phyloP scores from a whole-genome alignment of 2,797 vertebrate species.

The Microctenopoma stevenorrisi region DNA sequence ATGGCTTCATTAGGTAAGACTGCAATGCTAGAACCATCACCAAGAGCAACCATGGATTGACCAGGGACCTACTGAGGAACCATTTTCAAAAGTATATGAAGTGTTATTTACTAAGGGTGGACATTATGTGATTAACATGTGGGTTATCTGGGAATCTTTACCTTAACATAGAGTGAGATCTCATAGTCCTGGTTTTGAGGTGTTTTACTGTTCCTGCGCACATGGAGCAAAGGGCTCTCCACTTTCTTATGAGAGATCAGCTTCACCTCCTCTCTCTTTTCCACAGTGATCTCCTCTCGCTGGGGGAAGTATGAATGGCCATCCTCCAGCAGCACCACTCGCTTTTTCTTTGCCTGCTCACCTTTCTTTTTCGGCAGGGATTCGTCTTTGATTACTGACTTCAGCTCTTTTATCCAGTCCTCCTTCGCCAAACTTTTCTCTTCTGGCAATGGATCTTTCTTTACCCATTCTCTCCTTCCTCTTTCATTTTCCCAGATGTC shows the following conservation, averaged over 20 bases:
- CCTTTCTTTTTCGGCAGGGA: conserved; percentile 48
- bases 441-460: conserved; percentile 23
- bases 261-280: conserved; percentile 51
- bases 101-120: not conserved
- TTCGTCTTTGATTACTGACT: conserved; percentile 71
- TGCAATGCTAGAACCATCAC: not conserved
- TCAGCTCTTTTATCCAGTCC: conserved; percentile 76
- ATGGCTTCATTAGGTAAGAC: not conserved
- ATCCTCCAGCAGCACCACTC: conserved; percentile 71
- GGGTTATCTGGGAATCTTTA: conserved; percentile 41
- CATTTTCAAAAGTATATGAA: not conserved
- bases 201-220: conserved; percentile 10
- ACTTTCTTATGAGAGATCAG: conserved; percentile 35
- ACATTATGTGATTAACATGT: not conserved
- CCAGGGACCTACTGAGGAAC: not conserved
- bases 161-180: conserved; percentile 83
- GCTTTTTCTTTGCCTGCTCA: conserved; percentile 65
- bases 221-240: conserved; percentile 31
- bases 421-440: conserved; percentile 32
- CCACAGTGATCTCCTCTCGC: conserved; percentile 38
- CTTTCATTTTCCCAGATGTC: conserved; percentile 23
- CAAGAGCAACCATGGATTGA: not conserved
- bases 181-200: conserved; percentile 62
- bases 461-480: conserved; percentile 31
- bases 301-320: conserved; percentile 59